Evolutionary conservation across 2,797 vertebrate genomes (phyloP).

Genomic region (Gymnocypris eckloni): DNA sequence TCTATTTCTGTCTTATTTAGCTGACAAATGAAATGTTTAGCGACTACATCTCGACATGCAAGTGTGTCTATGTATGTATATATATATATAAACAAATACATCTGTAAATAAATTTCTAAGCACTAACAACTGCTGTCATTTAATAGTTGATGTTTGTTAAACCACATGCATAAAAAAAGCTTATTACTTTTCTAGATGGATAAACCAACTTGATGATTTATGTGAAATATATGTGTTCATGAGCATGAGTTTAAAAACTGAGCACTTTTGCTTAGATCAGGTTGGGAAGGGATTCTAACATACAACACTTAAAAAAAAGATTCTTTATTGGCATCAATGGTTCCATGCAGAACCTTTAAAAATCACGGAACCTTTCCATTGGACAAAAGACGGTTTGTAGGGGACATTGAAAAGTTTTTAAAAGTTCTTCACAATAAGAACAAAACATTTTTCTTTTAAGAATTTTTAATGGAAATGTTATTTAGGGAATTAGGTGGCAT

Average conservation of each 20-base stretch:
- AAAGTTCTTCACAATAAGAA: neutral
- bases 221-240: neutral
- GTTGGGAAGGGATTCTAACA: neutral
- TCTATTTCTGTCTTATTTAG: neutral
- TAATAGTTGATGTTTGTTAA: slow-evolving; percentile 4
- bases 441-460: neutral
- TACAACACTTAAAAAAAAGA: neutral
- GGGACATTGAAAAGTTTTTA: neutral
- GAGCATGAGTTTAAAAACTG: neutral
- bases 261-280: neutral
- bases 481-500: neutral
- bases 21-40: neutral
- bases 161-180: neutral
- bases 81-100: neutral
- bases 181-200: neutral
- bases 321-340: neutral
- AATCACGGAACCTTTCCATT: neutral
- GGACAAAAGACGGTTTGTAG: neutral
- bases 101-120: neutral
- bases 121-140: neutral
- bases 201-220: neutral
- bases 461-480: neutral
- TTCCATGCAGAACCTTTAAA: neutral
- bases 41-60: neutral
- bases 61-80: neutral